Conservation (phyloP, 1,140 invertebrate species). For the Triops longicaudatus region DNA sequence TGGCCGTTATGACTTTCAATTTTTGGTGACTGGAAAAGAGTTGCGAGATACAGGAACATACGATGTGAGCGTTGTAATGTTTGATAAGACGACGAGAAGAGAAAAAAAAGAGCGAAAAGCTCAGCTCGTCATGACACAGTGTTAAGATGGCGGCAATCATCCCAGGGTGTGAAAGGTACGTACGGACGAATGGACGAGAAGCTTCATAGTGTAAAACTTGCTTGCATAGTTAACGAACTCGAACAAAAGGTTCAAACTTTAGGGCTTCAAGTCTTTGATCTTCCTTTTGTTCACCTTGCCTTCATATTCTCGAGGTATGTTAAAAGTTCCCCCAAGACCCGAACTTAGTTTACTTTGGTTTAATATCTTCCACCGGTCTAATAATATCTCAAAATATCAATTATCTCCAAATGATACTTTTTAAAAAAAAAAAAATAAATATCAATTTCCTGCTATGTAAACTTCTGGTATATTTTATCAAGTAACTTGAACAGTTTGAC, state of each 20-base stretch:
- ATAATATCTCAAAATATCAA: too few species aligned
- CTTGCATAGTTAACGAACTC: constrained; percentile 7
- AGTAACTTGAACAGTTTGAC: too few species aligned
- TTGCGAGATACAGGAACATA: too few species aligned
- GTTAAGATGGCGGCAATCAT: not conserved
- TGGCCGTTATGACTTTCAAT: constrained; percentile 15
- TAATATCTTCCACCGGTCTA: too few species aligned
- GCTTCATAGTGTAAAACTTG: not conserved
- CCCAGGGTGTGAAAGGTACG: constrained; percentile 2
- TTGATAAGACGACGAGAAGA: not conserved
- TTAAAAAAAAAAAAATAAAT: too few species aligned
- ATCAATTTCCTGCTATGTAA: too few species aligned
- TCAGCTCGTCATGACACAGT: not conserved
- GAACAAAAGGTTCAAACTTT: not conserved
- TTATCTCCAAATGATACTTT: too few species aligned
- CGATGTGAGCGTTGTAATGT: too few species aligned
- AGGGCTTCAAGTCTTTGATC: not conserved
- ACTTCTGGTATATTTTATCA: too few species aligned
- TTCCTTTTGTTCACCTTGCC: not conserved
- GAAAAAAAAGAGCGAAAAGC: not conserved
- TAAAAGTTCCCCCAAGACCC: too few species aligned
- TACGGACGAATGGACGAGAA: not conserved
- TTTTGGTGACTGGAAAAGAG: not conserved
- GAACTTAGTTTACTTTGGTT: too few species aligned
- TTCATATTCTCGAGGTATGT: not conserved